Evolutionary conservation across 2,888 invertebrate species (phyloP).

Genomic region (Myathropa florea): DNA sequence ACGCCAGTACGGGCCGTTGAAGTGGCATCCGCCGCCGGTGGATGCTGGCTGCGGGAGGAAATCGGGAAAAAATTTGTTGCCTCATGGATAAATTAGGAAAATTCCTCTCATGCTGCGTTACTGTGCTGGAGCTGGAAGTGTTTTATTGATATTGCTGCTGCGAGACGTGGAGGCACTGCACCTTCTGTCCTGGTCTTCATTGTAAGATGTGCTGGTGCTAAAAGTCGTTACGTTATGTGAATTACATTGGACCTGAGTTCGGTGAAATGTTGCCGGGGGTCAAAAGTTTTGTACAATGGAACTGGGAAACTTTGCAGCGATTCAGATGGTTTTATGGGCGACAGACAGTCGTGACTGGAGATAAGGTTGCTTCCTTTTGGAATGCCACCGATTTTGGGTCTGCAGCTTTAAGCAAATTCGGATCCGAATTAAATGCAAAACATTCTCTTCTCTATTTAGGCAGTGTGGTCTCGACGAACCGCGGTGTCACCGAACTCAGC

Average conservation of each 20-base stretch:
- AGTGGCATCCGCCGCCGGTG: conserved; percentile 7
- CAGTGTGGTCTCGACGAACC: no score
- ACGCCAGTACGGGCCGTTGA: conserved; percentile 22
- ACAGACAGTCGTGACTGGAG: not conserved
- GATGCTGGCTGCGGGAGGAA: not conserved
- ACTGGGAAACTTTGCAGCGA: not conserved
- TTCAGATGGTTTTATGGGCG: not conserved
- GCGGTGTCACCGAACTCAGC: no score
- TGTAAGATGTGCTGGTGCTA: not conserved
- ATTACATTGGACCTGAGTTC: not conserved
- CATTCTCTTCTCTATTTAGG: no score
- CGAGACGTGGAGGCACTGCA: conserved; percentile 39
- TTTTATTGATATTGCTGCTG: conserved; percentile 49
- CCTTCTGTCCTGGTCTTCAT: conserved; percentile 14
- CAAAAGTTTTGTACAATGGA: not conserved
- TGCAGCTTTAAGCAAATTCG: no score
- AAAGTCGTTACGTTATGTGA: conserved; percentile 2
- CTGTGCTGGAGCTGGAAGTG: conserved; percentile 47
- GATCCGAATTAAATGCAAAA: no score
- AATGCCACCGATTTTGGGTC: no score
- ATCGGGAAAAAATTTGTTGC: no score
- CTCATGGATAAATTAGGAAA: conserved; percentile 33
- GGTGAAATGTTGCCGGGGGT: not conserved
- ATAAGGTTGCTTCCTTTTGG: not conserved
- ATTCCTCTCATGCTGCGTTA: conserved; percentile 2